Evolutionary conservation across 2,797 vertebrate genomes (phyloP), one percentile per base, ranked within the genome.

Genomic region (Silurus aristotelis): DNA sequence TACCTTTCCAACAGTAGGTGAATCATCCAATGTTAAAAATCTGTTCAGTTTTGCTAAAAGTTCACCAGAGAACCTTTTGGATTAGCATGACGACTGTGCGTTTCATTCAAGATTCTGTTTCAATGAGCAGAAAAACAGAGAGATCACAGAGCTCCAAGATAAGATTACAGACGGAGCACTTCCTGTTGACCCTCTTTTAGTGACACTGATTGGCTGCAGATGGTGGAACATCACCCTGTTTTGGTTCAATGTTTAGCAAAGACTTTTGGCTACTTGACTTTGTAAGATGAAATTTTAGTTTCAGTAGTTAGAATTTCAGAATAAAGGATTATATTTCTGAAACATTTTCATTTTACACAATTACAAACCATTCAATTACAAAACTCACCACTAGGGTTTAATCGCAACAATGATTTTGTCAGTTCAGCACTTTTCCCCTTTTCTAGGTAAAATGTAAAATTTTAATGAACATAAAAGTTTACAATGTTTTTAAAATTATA

Each of bases 171-270:
- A 79, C 25, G 13, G 58, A 80, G 55, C 2, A 80, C 63, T 52
- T 80, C 78, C 46, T 67, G 43, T 43, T 80, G 22, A n/a, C 78
- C 78, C 20, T 46, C 6, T 5, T 80, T 48, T 17, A 19, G 27
- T 77, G 27, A 77, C 76, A 66, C 61, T 66, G 78, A 80, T 67
- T 55, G 22, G 58, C 8, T 79, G 20, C 60, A 79, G 58, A 79
- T 79, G 77, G 22, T 27, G 22, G 13, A 75, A 13, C 27, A 14
- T 46, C 20, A 73, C 1, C 52, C 6, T 15, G 76, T 61, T 46
- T 46, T 63, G 13, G 20, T 63, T n/a, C 19, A 46, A 15, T 61
- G 76, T 79, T 79, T 9, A 46, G 12, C 10, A 61, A 31, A 61
- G 1, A 77, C 75, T 22, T 77, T 5, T 22, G 75, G 46, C n/a